Base-by-base conservation (phyloP, 2,113 vertebrate genomes). In the Calidris pygmaea region DNA sequence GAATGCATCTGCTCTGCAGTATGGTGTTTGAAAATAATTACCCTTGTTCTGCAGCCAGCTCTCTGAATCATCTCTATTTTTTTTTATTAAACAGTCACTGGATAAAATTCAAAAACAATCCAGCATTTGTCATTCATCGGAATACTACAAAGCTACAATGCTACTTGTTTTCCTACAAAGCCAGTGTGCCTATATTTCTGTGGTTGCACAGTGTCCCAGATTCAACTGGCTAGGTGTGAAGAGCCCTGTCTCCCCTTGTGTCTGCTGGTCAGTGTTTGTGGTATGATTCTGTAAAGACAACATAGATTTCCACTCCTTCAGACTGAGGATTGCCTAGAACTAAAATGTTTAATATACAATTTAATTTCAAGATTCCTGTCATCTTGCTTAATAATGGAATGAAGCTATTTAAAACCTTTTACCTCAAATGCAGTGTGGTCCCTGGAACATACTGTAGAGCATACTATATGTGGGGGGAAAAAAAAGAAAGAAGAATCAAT, bases 391-490 rank as follows among this genome's bases (percentile, higher is more conserved):
- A 45, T 62, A 55, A 12, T 68, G 7, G 10, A 83, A 50, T 8
- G 12, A 9, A 89, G 3, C 6, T 67, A 20, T 43, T 72, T 91
- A 35, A 87, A 91, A 39, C 6, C 8, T 90, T 89, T 89, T 74
- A 39, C 41, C 24, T 53, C 35, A 83, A 73, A 59, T 27, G 6
- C 4, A 37, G 12, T 45, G 8, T 6, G 13, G 8, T 71, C 7
- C 6, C 21, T 67, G 41, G 7, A 63, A 67, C 0, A 0, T 63
- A 89, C 4, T 34, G 9, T 2, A 58, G 12, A 80, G 1, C 13
- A 50, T 9, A 48, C 3, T 37, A 27, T 21, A 37, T 19, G 18
- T 53, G 30, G 20, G 22, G 32, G 22, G 27, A 23, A 10, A 39
- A 39, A 39, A 26, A 16, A 29, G 43, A 16, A 34, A 15, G n/a